A percentile compares a stretch with the other conserved stretches of the same genome.
Conservation (phyloP, 2,113 vertebrate species). For the Lasiurus cinereus region DNA sequence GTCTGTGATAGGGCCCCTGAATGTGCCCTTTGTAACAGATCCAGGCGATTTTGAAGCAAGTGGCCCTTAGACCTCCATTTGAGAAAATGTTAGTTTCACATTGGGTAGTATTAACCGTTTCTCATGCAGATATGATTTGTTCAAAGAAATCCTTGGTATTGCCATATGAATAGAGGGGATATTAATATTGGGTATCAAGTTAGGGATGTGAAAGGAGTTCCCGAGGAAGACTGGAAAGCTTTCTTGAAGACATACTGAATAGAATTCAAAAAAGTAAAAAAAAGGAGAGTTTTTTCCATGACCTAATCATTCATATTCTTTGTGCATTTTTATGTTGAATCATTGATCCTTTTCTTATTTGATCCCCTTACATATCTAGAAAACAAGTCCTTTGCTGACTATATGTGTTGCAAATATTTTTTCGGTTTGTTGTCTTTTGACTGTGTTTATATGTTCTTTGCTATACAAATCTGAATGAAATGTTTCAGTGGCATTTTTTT, state of each 20-base stretch:
- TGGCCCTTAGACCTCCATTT: neutral
- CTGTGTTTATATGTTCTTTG: neutral
- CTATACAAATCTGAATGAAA: neutral
- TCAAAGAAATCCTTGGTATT: conserved; percentile 39
- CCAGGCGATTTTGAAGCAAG: neutral
- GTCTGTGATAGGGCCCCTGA: neutral
- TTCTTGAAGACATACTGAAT: neutral
- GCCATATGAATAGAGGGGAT: neutral
- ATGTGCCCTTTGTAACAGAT: neutral
- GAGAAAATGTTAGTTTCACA: neutral
- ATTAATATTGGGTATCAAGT: neutral
- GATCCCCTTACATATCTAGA: neutral
- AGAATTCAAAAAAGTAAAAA: conserved; percentile 37
- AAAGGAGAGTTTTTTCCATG: neutral
- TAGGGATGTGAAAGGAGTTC: neutral
- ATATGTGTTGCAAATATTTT: neutral
- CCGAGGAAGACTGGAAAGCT: neutral
- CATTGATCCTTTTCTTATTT: neutral
- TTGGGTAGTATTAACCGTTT: neutral
- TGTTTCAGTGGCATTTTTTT: conserved; percentile 3
- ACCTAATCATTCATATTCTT: neutral
- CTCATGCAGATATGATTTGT: neutral
- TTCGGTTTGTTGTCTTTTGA: neutral
- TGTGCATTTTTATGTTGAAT: neutral
- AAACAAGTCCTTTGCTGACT: neutral